These are phyloP conservation scores for Ectemnius continuus DNA, from an alignment of 2,888 invertebrate species.

Conservation along the genomic window DNA sequence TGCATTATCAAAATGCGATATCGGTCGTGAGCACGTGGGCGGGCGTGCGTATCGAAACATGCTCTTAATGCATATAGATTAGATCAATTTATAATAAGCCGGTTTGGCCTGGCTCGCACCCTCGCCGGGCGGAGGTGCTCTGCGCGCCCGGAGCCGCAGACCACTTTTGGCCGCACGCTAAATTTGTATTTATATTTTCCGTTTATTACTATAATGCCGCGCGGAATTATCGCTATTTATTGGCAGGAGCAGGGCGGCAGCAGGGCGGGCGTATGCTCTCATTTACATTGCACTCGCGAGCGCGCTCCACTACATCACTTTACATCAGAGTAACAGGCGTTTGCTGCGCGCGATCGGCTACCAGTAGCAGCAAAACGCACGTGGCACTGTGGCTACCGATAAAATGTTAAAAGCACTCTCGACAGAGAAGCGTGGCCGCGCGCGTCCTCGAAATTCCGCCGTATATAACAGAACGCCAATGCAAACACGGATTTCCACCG, in stretches of 20 bases:
- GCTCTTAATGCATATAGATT: constrained; percentile 77
- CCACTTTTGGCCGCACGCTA: constrained; percentile 60
- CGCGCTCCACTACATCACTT: constrained; percentile 23
- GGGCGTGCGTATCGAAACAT: constrained; percentile 67
- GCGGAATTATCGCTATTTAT: constrained; percentile 74
- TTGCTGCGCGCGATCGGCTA: background rate
- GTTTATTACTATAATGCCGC: constrained; percentile 72
- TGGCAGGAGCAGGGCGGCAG: constrained; percentile 60
- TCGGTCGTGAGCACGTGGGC: constrained; percentile 65
- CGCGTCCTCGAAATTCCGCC: constrained; percentile 44
- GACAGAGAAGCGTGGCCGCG: no score
- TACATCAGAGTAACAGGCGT: background rate
- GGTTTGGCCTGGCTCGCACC: constrained; percentile 59
- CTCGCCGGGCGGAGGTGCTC: constrained; percentile 20
- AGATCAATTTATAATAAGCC: constrained; percentile 77
- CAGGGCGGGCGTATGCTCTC: constrained; percentile 53
- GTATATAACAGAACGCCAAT: constrained; percentile 55
- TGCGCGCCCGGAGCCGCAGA: constrained; percentile 26
- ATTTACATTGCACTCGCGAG: constrained; percentile 37
- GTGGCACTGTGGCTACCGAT: constrained; percentile 47
- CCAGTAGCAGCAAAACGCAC: constrained; percentile 17
- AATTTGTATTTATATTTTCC: constrained; percentile 75
- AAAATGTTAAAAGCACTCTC: constrained; percentile 60
- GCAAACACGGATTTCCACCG: constrained; percentile 21
- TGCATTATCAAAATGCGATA: constrained; percentile 76